phyloP scores from a whole-genome alignment of 1,140 invertebrate genomes.

The Panulirus ornatus region DNA sequence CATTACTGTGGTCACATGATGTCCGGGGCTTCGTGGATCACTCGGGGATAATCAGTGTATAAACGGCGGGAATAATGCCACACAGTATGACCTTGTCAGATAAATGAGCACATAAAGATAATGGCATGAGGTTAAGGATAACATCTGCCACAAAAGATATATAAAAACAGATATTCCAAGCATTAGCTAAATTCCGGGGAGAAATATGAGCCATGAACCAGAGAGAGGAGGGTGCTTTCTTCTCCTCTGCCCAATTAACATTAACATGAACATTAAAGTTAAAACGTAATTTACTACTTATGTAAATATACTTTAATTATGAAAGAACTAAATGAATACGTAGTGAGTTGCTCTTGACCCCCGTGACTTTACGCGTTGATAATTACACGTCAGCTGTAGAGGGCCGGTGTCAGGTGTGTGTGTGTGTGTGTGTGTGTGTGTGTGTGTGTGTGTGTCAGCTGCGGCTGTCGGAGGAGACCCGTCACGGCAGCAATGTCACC shows the following conservation, averaged over 20 bases:
- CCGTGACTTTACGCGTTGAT: not conserved
- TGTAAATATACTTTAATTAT: slow-evolving; percentile 6
- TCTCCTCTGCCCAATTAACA: not conserved
- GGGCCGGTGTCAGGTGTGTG: slow-evolving; percentile 17
- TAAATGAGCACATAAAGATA: no score
- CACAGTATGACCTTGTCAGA: no score
- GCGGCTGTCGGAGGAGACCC: not conserved
- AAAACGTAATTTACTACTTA: not conserved
- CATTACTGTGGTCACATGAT: no score
- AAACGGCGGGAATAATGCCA: no score
- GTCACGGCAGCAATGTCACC: not conserved
- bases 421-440: not conserved
- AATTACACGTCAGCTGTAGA: slow-evolving; percentile 49
- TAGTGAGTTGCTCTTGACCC: not conserved
- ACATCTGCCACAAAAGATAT: no score
- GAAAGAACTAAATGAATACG: not conserved
- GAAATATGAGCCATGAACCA: no score
- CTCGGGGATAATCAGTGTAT: no score
- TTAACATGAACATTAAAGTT: not conserved
- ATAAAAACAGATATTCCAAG: no score
- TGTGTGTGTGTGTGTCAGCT: not conserved
- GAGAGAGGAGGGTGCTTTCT: no score
- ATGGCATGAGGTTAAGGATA: no score
- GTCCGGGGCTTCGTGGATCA: no score
- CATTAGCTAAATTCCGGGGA: no score